Evolutionary conservation across 2,113 vertebrate species (phyloP), one percentile per base, ranked within the genome.

Genomic region (Pipa parva): DNA sequence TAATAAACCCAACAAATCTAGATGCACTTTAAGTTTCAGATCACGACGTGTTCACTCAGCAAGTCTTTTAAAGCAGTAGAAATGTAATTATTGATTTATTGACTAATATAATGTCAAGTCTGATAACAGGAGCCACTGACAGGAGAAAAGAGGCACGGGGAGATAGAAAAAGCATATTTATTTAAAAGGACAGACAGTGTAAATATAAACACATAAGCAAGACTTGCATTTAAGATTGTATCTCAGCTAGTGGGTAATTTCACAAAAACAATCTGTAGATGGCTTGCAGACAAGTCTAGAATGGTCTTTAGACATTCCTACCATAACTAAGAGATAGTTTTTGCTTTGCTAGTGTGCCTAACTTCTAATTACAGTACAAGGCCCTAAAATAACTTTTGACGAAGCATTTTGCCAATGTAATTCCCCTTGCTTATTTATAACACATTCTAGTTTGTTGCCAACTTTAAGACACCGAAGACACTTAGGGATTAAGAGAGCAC

Each of bases 381-480:
- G 24, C 24, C 50, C 24, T 52, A 3, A 26, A 25, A 26, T 25
- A 26, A 11, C 22, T 26, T 52, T 52, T 25, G 50, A 52, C 50
- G 1, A 37, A 63, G 49, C 49, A 26, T 37, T 20, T 52, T 25
- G 10, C 13, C 31, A 8, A 10, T 26, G 31, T 37, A 24, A 63
- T 52, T 37, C 22, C 45, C 24, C 6, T 24, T 22, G 18, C 22
- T 63, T 39, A 37, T 63, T 39, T 63, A 54, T 37, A 63, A 36
- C 31, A 33, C 17, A 37, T 11, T n/a, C 5, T 13, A 63, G 7
- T 17, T 9, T 12, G 15, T 25, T 63, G 62, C 62, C 62, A 63
- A 54, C 62, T 18, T n/a, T 22, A 63, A 63, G 62, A 54, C 29
- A 42, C 49, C n/a, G 28, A 54, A 36, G 36, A 11, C 61, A 52